Evolutionary conservation across 2,113 vertebrate species (phyloP).

Genomic region (Cynoglossus semilaevis): DNA sequence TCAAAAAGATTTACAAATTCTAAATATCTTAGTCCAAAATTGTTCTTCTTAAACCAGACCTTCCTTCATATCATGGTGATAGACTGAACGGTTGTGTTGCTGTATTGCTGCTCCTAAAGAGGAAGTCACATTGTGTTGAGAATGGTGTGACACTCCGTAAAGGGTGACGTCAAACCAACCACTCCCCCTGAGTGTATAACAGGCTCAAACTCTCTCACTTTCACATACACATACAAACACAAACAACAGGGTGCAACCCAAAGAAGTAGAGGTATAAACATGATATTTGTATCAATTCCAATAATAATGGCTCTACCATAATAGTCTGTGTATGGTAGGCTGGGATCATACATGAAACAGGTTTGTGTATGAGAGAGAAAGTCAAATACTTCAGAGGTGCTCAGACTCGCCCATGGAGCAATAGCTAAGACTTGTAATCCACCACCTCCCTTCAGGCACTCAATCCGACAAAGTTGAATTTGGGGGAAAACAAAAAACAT

Average conservation of each 20-base stretch:
- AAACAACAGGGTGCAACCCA: conserved; percentile 2
- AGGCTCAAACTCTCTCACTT: background rate
- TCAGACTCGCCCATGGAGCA: conserved; percentile 12
- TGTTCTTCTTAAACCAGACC: background rate
- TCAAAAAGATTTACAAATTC: background rate
- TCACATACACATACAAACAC: conserved; percentile 6
- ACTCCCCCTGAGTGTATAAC: conserved; percentile 51
- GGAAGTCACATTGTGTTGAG: conserved; percentile 62
- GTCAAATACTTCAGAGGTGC: conserved; percentile 9
- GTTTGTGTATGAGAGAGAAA: background rate
- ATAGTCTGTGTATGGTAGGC: background rate
- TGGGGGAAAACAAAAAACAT: background rate
- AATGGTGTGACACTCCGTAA: conserved; percentile 72
- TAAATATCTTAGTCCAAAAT: background rate
- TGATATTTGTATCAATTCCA: too few species aligned
- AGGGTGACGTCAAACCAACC: conserved; percentile 63
- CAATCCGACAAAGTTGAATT: background rate
- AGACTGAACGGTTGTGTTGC: conserved; percentile 15
- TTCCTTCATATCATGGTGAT: conserved; percentile 28
- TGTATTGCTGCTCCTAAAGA: conserved; percentile 33
- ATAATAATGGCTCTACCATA: background rate
- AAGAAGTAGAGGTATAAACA: too few species aligned
- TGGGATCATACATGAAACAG: background rate
- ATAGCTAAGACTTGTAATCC: conserved; percentile 5
- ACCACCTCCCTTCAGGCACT: background rate